Conservation (phyloP, 64 coral and sea anemone genomes). For the Porites lutea region DNA sequence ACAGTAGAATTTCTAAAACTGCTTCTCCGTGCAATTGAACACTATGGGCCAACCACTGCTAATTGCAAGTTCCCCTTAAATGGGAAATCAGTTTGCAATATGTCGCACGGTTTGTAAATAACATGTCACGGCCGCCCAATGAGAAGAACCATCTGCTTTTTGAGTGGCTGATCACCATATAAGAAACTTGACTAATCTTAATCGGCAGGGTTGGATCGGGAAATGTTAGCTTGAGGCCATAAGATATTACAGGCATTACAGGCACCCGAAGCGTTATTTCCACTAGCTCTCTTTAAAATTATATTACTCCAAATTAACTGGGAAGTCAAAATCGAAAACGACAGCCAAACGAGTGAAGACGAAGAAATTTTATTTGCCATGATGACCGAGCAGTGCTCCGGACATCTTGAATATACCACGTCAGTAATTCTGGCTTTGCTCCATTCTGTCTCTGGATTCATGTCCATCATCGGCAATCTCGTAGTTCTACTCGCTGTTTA, state of each 20-base stretch:
- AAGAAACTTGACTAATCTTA: too few relatives aligned
- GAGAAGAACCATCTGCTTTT: background rate
- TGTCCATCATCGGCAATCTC: slow-evolving; percentile 63
- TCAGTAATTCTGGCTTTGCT: slow-evolving; percentile 59
- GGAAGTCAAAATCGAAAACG: background rate
- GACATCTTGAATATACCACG: slow-evolving; percentile 27
- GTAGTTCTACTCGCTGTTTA: slow-evolving; percentile 71
- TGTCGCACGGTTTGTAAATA: background rate
- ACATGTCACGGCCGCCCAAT: background rate
- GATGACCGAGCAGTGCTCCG: slow-evolving; percentile 29
- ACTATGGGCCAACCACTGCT: background rate
- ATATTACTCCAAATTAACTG: background rate
- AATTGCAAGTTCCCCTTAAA: background rate
- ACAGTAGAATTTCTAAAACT: background rate
- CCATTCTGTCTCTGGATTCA: slow-evolving; percentile 57
- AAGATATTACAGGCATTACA: background rate
- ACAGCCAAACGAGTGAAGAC: too few relatives aligned
- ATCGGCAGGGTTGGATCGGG: too few relatives aligned
- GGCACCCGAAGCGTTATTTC: background rate
- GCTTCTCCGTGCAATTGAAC: background rate
- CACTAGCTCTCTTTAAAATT: background rate
- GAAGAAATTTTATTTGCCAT: background rate
- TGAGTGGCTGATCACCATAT: too few relatives aligned
- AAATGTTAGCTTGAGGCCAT: too few relatives aligned
- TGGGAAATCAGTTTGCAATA: background rate